Evolutionary conservation across 2,113 vertebrate genomes (phyloP), one percentile per base, ranked within the genome.

Genomic region (Pagrus major): DNA sequence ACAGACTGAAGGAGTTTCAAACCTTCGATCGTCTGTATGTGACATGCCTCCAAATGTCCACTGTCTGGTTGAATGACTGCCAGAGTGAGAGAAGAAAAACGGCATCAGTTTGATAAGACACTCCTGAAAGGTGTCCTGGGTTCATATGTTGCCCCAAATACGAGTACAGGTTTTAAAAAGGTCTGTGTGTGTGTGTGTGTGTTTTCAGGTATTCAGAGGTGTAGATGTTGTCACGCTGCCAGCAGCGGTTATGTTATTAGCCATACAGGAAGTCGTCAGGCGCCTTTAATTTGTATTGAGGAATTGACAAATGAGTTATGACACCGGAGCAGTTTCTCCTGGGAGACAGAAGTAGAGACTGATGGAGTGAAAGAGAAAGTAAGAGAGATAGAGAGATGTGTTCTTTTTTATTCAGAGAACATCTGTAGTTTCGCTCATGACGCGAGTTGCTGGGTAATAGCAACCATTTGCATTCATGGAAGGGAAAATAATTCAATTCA

Each of bases 291-390:
- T 94, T 90, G 90, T 91, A 92, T 94, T 91, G 88, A 90, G 87
- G 88, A 93, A 89, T 69, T 93, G 90, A 94, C 90, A 92, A 94
- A 94, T 92, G 91, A 93, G 88, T 94, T 94, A 82, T 94, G 90
- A 93, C 91, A 93, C 80, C 31, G 85, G 87, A 86, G 87, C 86
- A 58, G 78, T 83, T 92, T 84, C 80, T 91, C 86, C 78, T 77
- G 78, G 85, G 91, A 92, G 87, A 91, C 83, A 81, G 84, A 86
- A 78, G 82, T 61, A 81, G 63, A 89, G 75, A 83, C 63, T 81
- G 89, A 92, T 81, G 78, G 89, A 83, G 86, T 67, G 79, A 86
- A 61, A 61, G 49, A 72, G 79, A 85, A 86, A 84, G 78, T 78
- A 63, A 49, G 70, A 80, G 87, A 84, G 77, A 78, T 66, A 47